Base-by-base conservation (phyloP, 1,140 invertebrate species). In the Tetramorium alpestre region DNA sequence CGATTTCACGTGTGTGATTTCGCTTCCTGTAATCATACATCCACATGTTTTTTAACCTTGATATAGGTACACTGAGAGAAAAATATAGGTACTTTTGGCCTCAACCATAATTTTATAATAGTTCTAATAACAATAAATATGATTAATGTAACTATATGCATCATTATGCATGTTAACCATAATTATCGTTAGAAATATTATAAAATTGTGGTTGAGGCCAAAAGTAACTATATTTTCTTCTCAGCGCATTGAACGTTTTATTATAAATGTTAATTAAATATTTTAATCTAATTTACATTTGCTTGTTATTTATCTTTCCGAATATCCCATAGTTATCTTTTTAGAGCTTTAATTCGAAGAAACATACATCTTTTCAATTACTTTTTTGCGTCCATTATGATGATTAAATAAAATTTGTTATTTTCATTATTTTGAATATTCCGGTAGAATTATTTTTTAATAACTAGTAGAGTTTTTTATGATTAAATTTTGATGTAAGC, bases 1-100 rank as follows among this genome's bases (percentile, higher is more conserved):
- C 70, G 75, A 89, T 88, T 81, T 87, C 76, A 62, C 38, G n/a
- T 47, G 28, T 60, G 60, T 78, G 72, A 77, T 85, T 85, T 87
- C 69, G 47, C 33, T 62, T 33, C 38, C 13, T 89, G 72, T 78
- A 80, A 88, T 88, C 78, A 80, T 5, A 18, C 67, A 2, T 28
- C 3, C n/a, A 8, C 44, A 25, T 41, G n/a, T 25, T 69, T 75
- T 33, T 70, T 69, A 89, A 6, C 38, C 7, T 33, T 47, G 3
- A 47, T n/a, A 33, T 22, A 33, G 33, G 33, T 33, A 4, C 3
- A 33, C 33, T 33, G 33, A 33, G 33, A 33, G 33, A 4, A 33
- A 33, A 33, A 33, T 33, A 33, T 33, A 33, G 33, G 4, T 33
- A 33, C 33, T 4, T 33, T 33, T 33, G 33, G 33, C 33, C 33